Evolutionary conservation across 2,797 vertebrate genomes (phyloP), one percentile per base, ranked within the genome.

Genomic region (Xenops minutus): DNA sequence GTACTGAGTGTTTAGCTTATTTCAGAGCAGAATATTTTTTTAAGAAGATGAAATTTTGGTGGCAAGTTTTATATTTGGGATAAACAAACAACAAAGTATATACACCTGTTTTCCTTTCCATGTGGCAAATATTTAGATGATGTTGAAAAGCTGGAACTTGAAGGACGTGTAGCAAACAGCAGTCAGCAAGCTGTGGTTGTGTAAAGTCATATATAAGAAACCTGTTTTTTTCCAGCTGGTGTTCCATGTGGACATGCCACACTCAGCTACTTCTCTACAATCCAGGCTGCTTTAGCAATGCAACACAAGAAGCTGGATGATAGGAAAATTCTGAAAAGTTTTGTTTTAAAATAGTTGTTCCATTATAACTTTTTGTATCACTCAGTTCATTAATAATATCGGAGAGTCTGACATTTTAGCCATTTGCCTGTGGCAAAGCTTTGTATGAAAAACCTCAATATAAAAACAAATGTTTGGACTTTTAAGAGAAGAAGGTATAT

Each of bases 291-390:
- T 74, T 77, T 36, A 80, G 39, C 34, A 75, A 68, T 20, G 64
- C 24, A 76, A 20, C 48, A 43, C 0, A 0, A 69, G 13, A 71
- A 71, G 16, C 0, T 15, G 15, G 37, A 88, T 48, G 62, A 68
- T 9, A 36, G 14, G 24, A 58, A 80, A 48, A 59, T 66, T 92
- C 27, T 62, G 30, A 63, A 51, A 36, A 1, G 7, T 24, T 81
- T 36, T 66, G 4, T 30, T 86, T 54, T 6, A 41, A 68, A 46
- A 12, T 49, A 34, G 7, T 37, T 79, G 12, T 30, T 81, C 12
- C 21, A 37, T n/a, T 64, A 39, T 14, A 55, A 21, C 5, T 14
- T 77, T 72, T 84, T 58, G 5, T 75, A 34, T 69, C 21, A 66
- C 8, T 2, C 21, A 34, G 13, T 34, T 89, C 11, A 52, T 58